phyloP scores from a whole-genome alignment of 1,140 invertebrate species.

The Andricus grossulariae region DNA sequence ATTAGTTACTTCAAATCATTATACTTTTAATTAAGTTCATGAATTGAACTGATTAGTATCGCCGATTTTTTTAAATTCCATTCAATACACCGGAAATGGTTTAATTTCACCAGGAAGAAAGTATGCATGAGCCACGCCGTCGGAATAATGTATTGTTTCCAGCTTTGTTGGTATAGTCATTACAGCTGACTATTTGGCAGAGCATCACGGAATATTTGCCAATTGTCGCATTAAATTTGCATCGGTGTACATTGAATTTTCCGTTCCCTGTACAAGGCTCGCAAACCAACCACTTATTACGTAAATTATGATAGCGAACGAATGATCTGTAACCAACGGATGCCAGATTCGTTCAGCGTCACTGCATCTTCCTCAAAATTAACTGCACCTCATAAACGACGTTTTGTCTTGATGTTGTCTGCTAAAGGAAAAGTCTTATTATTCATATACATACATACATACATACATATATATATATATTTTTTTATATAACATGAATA shows the following conservation, averaged over 20 bases:
- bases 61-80: too few species aligned
- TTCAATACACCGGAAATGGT: too few species aligned
- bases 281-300: slow-evolving; percentile 35
- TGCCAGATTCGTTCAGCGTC: slow-evolving; percentile 43
- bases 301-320: slow-evolving; percentile 44
- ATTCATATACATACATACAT: too few species aligned
- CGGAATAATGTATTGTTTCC: too few species aligned
- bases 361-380: slow-evolving; percentile 28
- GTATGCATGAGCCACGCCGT: too few species aligned
- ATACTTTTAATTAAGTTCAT: too few species aligned
- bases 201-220: slow-evolving; percentile 3
- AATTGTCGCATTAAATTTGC: slow-evolving; percentile 3
- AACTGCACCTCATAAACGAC: slow-evolving; percentile 25
- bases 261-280: not conserved
- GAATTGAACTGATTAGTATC: too few species aligned
- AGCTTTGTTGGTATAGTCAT: not conserved
- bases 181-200: not conserved
- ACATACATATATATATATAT: too few species aligned
- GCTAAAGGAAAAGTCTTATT: slow-evolving; percentile 10
- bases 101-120: too few species aligned
- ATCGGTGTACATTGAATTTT: not conserved
- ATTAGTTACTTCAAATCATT: too few species aligned
- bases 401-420: slow-evolving; percentile 9
- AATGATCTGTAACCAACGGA: slow-evolving; percentile 30
- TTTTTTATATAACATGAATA: too few species aligned